phyloP scores from a whole-genome alignment of 2,113 vertebrate species.

The Dolichallabes microphthalmus region DNA sequence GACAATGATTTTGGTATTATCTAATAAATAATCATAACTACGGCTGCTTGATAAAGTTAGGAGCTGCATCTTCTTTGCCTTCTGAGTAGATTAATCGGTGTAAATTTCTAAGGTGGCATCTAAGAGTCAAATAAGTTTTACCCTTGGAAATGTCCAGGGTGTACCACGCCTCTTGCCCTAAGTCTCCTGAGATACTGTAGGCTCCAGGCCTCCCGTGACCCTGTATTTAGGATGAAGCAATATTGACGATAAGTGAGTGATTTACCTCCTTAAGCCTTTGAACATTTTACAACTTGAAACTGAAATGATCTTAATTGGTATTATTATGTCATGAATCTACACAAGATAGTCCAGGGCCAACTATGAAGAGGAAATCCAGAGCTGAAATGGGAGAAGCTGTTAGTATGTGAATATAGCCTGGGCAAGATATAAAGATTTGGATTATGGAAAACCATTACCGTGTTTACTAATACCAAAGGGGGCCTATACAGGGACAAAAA shows the following conservation, averaged over 20 bases:
- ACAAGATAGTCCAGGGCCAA: background rate
- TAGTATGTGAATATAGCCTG: background rate
- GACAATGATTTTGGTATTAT: background rate
- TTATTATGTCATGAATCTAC: background rate
- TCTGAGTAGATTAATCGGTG: background rate
- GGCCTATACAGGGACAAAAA: no score
- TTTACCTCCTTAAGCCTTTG: no score
- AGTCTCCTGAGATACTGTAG: no score
- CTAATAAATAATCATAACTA: no score
- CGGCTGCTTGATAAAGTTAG: background rate
- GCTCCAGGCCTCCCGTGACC: no score
- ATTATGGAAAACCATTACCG: background rate
- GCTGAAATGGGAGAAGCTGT: background rate
- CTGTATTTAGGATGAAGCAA: no score
- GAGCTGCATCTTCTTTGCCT: background rate
- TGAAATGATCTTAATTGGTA: background rate
- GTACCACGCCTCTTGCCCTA: no score
- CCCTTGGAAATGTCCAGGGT: no score
- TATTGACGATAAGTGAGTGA: no score
- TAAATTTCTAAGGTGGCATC: background rate
- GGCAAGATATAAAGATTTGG: background rate
- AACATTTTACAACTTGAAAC: background rate
- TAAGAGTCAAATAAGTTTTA: no score
- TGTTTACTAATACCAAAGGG: no score
- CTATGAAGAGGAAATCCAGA: background rate